Base-by-base conservation (phyloP, 2,113 vertebrate genomes). In the Diphyllodes magnificus region DNA sequence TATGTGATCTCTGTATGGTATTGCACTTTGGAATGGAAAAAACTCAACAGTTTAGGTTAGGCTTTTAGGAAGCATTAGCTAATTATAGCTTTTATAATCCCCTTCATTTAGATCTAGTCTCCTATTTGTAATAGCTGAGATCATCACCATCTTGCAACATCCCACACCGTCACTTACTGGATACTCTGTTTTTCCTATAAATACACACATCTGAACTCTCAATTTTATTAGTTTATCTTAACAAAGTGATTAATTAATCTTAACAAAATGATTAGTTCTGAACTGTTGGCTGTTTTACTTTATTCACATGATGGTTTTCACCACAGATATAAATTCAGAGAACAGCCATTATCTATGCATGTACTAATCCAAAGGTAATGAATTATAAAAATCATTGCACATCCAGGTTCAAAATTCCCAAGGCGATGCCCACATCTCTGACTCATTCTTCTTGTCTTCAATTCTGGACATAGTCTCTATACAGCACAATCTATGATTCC, bases 1-100 rank as follows among this genome's bases (percentile, higher is more conserved):
- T 39, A 87, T 3, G 5, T 91, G 89, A 96, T 89, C 65, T 76
- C 78, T 65, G 49, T 45, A 12, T 27, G 40, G 73, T 50, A 91
- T 76, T 93, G 18, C 49, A 42, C 53, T 89, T 91, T 53, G 73
- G 89, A 95, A 95, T 87, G 94, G 93, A 87, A 96, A 93, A 92
- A 85, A 16, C 54, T 65, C 84, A 50, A 82, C 91, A 93, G 86
- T 96, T 95, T 95, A 87, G 70, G 82, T 87, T 89, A 89, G 84
- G 78, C 84, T 89, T 90, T 95, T 85, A 89, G 86, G 30, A 85
- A 85, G 89, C 81, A 93, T 95, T 95, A 95, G 65, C 81, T 97
- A 91, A 95, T 89, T 91, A 95, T 87, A 96, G 45, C 61, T 95
- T 92, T 82, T 85, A 53, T 89, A 89, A 92, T 92, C 91, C 82